Percentiles rank a stretch among this genome's conserved stretches.
Conservation (phyloP, 2,797 vertebrate species). For the Pseudocheirus occidentalis region DNA sequence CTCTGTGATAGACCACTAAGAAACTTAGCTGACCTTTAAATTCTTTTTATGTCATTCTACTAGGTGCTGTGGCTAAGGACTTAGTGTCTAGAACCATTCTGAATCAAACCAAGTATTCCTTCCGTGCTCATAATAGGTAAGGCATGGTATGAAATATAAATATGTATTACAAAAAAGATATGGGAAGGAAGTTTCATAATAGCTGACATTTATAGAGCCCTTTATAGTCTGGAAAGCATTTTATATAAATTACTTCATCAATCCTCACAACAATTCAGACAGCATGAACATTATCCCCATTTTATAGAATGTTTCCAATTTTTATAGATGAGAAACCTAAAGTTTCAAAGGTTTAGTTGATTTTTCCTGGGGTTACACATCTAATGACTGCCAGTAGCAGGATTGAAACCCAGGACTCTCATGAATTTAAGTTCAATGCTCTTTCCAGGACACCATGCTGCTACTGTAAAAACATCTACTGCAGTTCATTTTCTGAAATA, state of each 20-base stretch:
- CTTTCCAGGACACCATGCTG: neutral
- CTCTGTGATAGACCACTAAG: neutral
- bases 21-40: neutral
- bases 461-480: neutral
- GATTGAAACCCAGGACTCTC: neutral
- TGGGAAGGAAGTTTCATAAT: neutral
- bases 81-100: neutral
- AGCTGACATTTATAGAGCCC: neutral
- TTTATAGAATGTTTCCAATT: neutral
- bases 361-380: neutral
- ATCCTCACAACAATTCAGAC: neutral
- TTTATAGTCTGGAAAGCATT: neutral
- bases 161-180: neutral
- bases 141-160: neutral
- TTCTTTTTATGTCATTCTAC: neutral
- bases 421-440: neutral
- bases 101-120: neutral
- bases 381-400: neutral
- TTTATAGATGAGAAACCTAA: neutral
- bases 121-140: neutral
- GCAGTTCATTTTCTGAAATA: neutral
- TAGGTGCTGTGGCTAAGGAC: neutral
- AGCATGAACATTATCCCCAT: neutral
- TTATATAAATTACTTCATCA: neutral
- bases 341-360: neutral